phyloP scores from a whole-genome alignment of 2,888 invertebrate genomes.

The Cataglyphis livida region DNA sequence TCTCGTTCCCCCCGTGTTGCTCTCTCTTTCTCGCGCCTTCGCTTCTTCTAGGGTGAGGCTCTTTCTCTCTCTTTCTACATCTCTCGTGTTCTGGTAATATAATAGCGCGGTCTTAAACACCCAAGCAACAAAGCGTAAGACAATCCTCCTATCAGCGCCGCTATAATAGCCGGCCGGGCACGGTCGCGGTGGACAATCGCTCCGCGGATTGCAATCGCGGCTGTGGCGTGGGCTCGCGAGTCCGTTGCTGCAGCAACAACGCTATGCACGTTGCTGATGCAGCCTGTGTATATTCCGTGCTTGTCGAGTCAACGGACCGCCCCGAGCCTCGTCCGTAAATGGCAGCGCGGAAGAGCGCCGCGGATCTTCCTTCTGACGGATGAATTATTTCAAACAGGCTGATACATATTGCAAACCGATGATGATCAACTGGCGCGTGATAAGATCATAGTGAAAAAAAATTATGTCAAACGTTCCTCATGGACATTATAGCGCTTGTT shows the following conservation, averaged over 20 bases:
- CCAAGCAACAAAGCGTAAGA: constrained; percentile 73
- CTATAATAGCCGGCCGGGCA: constrained; percentile 74
- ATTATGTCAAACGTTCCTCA: constrained; percentile 3
- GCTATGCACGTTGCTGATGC: constrained; percentile 24
- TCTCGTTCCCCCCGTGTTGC: constrained; percentile 56
- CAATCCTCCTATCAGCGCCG: constrained; percentile 78
- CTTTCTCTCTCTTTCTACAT: constrained; percentile 36
- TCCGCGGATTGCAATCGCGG: constrained; percentile 66
- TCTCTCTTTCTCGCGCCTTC: constrained; percentile 53
- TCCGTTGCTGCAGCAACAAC: constrained; percentile 58
- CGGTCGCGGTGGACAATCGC: constrained; percentile 75
- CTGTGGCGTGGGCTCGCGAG: constrained; percentile 62
- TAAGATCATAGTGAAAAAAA: constrained; percentile 7
- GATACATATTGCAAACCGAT: constrained; percentile 32
- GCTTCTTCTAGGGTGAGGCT: background rate
- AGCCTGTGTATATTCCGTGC: constrained; percentile 56
- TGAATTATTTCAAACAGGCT: constrained; percentile 37
- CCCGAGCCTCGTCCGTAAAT: constrained; percentile 67
- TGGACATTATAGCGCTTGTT: background rate
- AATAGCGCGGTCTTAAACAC: constrained; percentile 75
- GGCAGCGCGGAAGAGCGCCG: constrained; percentile 57
- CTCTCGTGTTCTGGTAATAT: constrained; percentile 62
- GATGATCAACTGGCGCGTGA: constrained; percentile 26
- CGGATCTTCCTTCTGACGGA: constrained; percentile 55
- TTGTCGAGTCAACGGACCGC: constrained; percentile 65